phyloP scores from a whole-genome alignment of 2,888 invertebrate species.

The Linnaemya vulpina region DNA sequence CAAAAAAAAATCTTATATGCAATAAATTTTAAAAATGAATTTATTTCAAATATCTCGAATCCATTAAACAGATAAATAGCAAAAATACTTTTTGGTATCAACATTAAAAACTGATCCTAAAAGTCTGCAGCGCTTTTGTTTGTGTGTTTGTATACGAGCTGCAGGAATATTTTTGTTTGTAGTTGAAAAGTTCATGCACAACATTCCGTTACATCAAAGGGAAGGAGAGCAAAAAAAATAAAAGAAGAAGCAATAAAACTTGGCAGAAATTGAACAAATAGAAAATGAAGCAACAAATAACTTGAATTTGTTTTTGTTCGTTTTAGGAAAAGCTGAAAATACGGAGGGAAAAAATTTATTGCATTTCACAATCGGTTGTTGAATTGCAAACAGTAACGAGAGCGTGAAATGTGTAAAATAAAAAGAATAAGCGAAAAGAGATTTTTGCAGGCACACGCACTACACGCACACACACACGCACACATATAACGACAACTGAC shows the following conservation, averaged over 20 bases:
- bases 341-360: constrained; percentile 36
- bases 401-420: constrained; percentile 59
- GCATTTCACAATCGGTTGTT: constrained; percentile 60
- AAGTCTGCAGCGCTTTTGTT: background rate
- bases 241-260: constrained; percentile 1
- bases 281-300: constrained; percentile 25
- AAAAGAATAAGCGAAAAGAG: constrained; percentile 28
- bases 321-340: background rate
- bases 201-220: background rate
- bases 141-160: constrained; percentile 1
- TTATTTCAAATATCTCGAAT: constrained; percentile 1
- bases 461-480: background rate
- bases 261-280: constrained; percentile 4
- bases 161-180: constrained; percentile 21
- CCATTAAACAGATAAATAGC: background rate
- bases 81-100: constrained; percentile 10
- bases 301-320: constrained; percentile 6
- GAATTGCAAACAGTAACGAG: constrained; percentile 53
- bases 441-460: constrained; percentile 7
- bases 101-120: constrained; percentile 21
- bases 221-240: background rate
- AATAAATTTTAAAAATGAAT: background rate
- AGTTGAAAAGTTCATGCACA: constrained; percentile 18
- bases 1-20: constrained; percentile 1
- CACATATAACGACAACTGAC: constrained; percentile 26